Evolutionary conservation across 2,113 vertebrate species (phyloP).

Genomic region (Perca schrenkii): DNA sequence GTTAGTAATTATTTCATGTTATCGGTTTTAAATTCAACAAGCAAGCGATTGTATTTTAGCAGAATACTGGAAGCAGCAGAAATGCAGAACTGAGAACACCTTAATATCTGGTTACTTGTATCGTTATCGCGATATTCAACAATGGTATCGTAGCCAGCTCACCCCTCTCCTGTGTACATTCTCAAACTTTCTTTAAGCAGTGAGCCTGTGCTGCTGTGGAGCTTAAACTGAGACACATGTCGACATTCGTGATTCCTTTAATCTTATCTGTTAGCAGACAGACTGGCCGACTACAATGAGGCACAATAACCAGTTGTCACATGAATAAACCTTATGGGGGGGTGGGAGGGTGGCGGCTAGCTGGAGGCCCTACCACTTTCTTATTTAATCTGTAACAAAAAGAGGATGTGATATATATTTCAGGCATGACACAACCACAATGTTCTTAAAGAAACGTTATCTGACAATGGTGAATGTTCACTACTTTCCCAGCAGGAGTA

Average conservation of each 20-base stretch:
- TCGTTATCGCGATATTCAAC: no score
- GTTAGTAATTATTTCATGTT: no score
- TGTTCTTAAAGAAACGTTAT: neutral
- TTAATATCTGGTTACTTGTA: no score
- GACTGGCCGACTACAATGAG: neutral
- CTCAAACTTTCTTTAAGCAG: neutral
- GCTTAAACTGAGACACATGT: neutral
- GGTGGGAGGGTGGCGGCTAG: constrained; percentile 2
- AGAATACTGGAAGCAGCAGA: no score
- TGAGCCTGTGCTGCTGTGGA: neutral
- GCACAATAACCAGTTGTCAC: neutral
- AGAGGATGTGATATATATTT: constrained; percentile 5
- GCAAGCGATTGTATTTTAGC: no score
- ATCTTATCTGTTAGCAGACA: constrained; percentile 24
- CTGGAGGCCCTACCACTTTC: neutral
- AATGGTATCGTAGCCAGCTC: no score
- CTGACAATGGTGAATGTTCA: neutral
- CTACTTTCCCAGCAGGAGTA: neutral
- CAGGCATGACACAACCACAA: neutral
- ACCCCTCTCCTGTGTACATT: neutral
- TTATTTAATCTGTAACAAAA: neutral
- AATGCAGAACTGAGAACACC: no score
- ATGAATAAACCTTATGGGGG: neutral
- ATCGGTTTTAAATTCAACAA: no score
- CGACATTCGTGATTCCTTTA: neutral